Base-by-base conservation (phyloP, 2,113 vertebrate species). In the Mirounga angustirostris region DNA sequence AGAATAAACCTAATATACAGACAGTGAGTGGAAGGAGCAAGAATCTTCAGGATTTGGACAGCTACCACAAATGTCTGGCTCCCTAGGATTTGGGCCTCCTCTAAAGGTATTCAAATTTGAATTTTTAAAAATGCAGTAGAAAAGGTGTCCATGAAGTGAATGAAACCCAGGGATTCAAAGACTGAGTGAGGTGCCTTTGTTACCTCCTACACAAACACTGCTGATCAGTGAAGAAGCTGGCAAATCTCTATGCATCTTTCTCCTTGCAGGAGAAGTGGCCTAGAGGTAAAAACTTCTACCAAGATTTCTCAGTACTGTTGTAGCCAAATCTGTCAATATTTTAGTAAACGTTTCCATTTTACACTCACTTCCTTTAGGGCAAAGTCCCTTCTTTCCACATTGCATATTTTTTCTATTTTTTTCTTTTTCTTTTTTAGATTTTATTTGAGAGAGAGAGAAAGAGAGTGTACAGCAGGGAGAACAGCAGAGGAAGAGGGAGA, bases 261-360 rank as follows among this genome's bases (percentile, higher is more conserved):
- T 58, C 83, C 16, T 43, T 52, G 33, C 12, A 61, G 84, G 30
- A 88, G 87, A 80, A 69, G 61, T 43, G 14, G 82, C 16, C 43
- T 54, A 40, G 9, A 89, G 78, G 43, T 58, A 82, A 89, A 94
- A 84, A 56, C 22, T 83, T 50, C 28, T 85, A 28, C 18, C 18
- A 58, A 18, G 52, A 0, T 69, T 94, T 69, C 50, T 88, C 73
- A 14, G 40, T 30, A 50, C n/a, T 33, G 13, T 21, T 80, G 33
- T 19, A 95, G n/a, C 54, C 82, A 92, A 88, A 74, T 21, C 33
- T 93, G 82, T 56, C 69, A 88, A 43, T 87, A 81, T 65, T 74
- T 95, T 65, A 78, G 71, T 54, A 73, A 92, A 81, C 22, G 15
- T 61, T 84, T 85, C 63, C 50, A 81, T 69, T 61, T 89, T 33